Conservation (phyloP, 64 coral and sea anemone genomes). For the Cladopsammia gracilis region DNA sequence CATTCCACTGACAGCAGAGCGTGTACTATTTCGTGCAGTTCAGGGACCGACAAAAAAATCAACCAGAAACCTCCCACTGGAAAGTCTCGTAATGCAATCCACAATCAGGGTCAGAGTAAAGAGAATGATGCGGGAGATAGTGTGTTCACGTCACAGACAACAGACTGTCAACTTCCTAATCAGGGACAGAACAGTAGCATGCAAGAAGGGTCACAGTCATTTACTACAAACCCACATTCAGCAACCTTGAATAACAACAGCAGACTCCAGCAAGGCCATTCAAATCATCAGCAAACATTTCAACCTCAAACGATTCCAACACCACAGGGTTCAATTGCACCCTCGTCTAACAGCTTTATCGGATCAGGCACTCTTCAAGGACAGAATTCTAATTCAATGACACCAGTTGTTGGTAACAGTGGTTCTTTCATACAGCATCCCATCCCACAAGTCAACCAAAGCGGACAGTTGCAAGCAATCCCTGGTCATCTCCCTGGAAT, state of each 20-base stretch:
- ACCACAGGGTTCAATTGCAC: not conserved
- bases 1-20: not conserved
- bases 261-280: not conserved
- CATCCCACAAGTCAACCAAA: conserved; percentile 6
- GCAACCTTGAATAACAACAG: not conserved
- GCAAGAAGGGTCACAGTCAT: not conserved
- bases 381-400: not conserved
- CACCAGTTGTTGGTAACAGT: not conserved
- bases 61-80: not conserved
- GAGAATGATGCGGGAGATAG: not conserved
- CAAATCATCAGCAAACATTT: not conserved
- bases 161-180: not conserved
- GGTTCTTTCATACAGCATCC: not conserved
- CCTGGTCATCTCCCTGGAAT: not conserved
- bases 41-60: not conserved
- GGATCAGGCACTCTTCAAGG: not conserved
- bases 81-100: not conserved
- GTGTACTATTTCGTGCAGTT: not conserved
- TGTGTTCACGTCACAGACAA: not conserved
- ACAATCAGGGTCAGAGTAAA: not conserved
- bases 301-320: not conserved
- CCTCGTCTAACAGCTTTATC: not conserved
- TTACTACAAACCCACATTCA: not conserved
- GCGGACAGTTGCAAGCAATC: not conserved
- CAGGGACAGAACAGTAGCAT: not conserved